Evolutionary conservation across 2,113 vertebrate genomes (phyloP).

Genomic region (Quiscalus mexicanus): DNA sequence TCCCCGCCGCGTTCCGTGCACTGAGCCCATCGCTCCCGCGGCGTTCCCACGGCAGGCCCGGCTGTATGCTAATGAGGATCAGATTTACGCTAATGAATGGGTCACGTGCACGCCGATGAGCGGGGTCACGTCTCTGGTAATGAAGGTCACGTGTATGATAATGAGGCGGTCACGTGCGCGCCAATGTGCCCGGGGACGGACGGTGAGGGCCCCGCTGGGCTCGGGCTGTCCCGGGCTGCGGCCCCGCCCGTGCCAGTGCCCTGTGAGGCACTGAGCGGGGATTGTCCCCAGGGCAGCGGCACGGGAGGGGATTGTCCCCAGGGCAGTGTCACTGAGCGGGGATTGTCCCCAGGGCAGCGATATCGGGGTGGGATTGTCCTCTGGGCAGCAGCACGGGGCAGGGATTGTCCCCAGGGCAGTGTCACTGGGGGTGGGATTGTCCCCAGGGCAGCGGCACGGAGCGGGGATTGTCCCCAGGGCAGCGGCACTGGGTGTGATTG

Average conservation of each 20-base stretch:
- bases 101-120: neutral
- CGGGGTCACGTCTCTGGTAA: fast-evolving
- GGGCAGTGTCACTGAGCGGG: too few species aligned
- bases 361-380: neutral
- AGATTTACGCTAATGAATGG: neutral
- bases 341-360: neutral
- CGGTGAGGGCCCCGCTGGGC: fast-evolving
- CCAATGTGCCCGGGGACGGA: fast-evolving
- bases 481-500: neutral
- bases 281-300: neutral
- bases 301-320: neutral
- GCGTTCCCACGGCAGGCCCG: too few species aligned
- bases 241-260: neutral
- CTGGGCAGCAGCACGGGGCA: too few species aligned
- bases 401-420: neutral
- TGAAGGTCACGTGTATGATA: neutral
- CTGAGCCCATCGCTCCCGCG: fast-evolving
- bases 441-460: too few species aligned
- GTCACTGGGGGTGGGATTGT: too few species aligned
- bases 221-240: fast-evolving
- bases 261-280: too few species aligned
- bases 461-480: too few species aligned
- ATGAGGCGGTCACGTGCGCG: neutral
- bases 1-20: fast-evolving
- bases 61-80: fast-evolving